phyloP scores from a whole-genome alignment of 2,113 vertebrate species.

The Neogobius melanostomus region DNA sequence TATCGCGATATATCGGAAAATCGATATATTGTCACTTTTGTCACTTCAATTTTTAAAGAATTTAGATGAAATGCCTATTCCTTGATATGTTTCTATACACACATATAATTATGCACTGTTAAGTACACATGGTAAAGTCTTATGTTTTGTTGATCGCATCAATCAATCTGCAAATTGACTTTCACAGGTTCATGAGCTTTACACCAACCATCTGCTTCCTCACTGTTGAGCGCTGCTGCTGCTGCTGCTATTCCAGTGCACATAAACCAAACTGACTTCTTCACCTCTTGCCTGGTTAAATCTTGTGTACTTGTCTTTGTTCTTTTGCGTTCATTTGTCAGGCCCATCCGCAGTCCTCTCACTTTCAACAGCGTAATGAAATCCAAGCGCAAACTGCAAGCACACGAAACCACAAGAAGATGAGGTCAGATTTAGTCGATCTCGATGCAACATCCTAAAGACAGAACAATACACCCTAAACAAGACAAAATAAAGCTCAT shows the following conservation, averaged over 20 bases:
- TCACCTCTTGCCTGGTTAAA: slow-evolving; percentile 6
- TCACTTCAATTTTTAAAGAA: too few species aligned
- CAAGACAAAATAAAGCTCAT: too few species aligned
- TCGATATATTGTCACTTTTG: too few species aligned
- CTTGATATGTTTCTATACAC: too few species aligned
- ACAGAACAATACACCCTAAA: neutral
- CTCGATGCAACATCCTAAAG: slow-evolving; percentile 29
- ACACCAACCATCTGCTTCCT: slow-evolving; percentile 20
- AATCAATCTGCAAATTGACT: slow-evolving; percentile 42
- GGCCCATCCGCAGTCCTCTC: slow-evolving; percentile 8
- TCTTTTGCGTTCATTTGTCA: slow-evolving; percentile 21
- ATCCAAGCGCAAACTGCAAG: slow-evolving; percentile 55
- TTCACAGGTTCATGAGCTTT: slow-evolving; percentile 29
- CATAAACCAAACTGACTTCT: neutral
- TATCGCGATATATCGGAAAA: too few species aligned
- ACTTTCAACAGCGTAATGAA: slow-evolving; percentile 50
- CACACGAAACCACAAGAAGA: slow-evolving; percentile 46
- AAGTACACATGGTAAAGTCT: slow-evolving; percentile 43
- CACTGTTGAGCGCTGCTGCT: neutral
- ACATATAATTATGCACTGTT: slow-evolving; percentile 19
- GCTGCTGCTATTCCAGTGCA: slow-evolving; percentile 11
- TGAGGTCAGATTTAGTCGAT: slow-evolving; percentile 57
- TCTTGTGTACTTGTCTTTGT: neutral
- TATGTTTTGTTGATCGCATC: slow-evolving; percentile 21
- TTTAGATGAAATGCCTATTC: too few species aligned